phyloP scores from a whole-genome alignment of 64 coral and sea anemone genomes.

The Actinia tenebrosa region DNA sequence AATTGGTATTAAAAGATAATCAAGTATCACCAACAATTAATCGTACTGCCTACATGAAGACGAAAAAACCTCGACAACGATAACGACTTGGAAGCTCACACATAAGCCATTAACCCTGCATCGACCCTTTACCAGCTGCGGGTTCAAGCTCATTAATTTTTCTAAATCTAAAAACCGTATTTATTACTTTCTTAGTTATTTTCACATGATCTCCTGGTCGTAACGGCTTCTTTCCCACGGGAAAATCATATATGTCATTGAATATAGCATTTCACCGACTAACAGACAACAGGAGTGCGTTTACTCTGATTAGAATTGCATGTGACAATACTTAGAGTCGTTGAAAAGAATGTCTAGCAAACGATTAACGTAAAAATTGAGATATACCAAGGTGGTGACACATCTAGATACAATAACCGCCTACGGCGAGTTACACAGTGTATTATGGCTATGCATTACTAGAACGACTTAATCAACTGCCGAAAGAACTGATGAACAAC shows the following conservation, averaged over 20 bases:
- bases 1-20: too few relatives aligned
- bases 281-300: not conserved
- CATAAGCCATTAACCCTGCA: not conserved
- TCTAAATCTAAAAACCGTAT: not conserved
- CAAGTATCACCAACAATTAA: not conserved
- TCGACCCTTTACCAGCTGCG: not conserved
- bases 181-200: not conserved
- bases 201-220: not conserved
- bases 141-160: not conserved
- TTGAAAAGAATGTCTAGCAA: constrained; percentile 10
- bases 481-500: too few relatives aligned
- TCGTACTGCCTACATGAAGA: too few relatives aligned
- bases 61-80: not conserved
- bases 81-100: not conserved
- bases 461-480: too few relatives aligned
- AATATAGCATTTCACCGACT: not conserved
- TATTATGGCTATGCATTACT: too few relatives aligned
- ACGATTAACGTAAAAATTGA: constrained; percentile 10
- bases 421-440: not conserved
- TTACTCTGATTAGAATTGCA: not conserved
- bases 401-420: not conserved
- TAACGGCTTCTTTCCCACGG: constrained; percentile 10
- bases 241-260: not conserved
- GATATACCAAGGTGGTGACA: not conserved
- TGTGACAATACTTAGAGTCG: constrained; percentile 2